Base-by-base conservation (phyloP, 2,113 vertebrate species). In the Brevimyrus niger region DNA sequence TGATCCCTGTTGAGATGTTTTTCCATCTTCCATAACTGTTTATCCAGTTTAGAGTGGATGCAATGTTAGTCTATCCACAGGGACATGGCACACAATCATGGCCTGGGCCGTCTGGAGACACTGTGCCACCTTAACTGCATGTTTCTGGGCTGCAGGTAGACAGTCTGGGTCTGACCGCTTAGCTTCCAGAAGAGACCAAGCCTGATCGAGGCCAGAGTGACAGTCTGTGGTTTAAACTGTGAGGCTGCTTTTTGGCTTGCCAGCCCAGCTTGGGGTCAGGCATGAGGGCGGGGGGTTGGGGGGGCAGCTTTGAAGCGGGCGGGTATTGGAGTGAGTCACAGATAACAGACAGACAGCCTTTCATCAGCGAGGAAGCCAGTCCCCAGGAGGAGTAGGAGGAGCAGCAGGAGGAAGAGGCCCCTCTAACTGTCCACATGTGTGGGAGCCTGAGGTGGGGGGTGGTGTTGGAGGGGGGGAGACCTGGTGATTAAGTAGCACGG, bases 401-500 rank as follows among this genome's bases (percentile, higher is more conserved):
- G 50, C 11, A 44, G 23, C 11, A 84, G 88, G 80, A 84, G 38
- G 76, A 89, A 58, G 88, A 83, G 89, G 58, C 89, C 89, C 84
- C 85, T 55, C 46, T 89, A 87, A 89, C 84, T 89, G 84, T 87
- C 89, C 61, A 87, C 58, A 87, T 89, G 89, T 89, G 89, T 58
- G 65, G 65, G 58, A 51, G 61, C 53, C 80, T 84, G 21, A 9
- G 86, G 31, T 10, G 4, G 46, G 5, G 84, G 48, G 19, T 19
- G 51, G 51, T 19, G 5, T 19, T 55, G 53, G 19, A 53, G 50
- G 17, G 5, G 23, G 83, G 83, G 23, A 86, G 46, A 55, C 53
- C n/a, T n/a, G 10, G 23, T 23, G 44, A 82, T 35, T 19, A 44
- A 44, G 76, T 23, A 17, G 11, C 38, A 10, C 31, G 61, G 61